Evolutionary conservation across 2,888 invertebrate species (phyloP), one percentile per base, ranked within the genome.

Genomic region (Ormyrus labotus): DNA sequence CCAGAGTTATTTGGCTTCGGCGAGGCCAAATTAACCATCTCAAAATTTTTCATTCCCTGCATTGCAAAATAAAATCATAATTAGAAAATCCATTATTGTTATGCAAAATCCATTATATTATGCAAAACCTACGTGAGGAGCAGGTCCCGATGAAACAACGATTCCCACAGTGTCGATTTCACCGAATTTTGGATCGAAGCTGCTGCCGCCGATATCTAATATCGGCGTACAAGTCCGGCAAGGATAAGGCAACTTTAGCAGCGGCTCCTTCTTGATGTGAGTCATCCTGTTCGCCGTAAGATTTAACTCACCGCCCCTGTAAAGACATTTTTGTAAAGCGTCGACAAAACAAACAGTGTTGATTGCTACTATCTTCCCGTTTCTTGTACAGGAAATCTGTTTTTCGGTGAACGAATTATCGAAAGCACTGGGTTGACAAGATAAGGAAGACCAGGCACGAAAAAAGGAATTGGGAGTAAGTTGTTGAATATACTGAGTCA

Each of bases 151-250:
- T 78, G 92, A 89, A 47, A 95, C 92, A 58, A 96, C 92, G 3
- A 95, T 85, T 1, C 96, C 96, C 5, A 94, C 93, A 9, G 94
- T 93, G 90, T 96, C 96, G 83, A 96, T 92, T 92, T 96, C 96
- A 81, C 93, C 93, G 86, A 94, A 94, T 9, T 88, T 81, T 5
- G 93, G 92, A 79, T 88, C 87, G 82, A 92, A 92, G 61, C 86
- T 87, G 19, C 84, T 71, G 19, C 87, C 84, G 6, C 84, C 82
- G 47, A 94, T 85, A 79, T 93, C 92, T 83, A 90, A 89, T 76
- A 94, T 92, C n/a, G 89, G 85, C 51, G 90, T 92, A 78, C 91
- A 92, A 45, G 83, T 90, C 83, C 93, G 91, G 82, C 57, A 80
- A 3, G 86, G 85, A 82, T 87, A 86, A 64, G 81, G 58, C 19